Conservation (phyloP, 64 coral and sea anemone genomes). For the Porites australiensis region DNA sequence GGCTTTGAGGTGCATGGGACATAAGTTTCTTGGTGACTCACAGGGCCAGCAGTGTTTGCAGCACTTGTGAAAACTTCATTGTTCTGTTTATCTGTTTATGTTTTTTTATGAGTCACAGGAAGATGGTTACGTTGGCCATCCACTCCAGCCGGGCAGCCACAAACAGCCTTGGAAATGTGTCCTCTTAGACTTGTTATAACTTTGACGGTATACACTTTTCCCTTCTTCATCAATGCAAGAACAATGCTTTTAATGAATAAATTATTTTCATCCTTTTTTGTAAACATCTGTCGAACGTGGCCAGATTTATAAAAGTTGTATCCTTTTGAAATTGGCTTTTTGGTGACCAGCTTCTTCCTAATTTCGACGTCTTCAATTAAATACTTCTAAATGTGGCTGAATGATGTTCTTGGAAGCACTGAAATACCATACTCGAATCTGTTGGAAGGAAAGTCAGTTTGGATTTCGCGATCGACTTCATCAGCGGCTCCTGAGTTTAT, state of each 20-base stretch:
- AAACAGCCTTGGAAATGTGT: slow-evolving; percentile 45
- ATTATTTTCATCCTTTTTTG: slow-evolving; percentile 36
- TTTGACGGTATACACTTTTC: slow-evolving; percentile 45
- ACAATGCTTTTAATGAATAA: slow-evolving; percentile 24
- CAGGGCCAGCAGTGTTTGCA: background rate
- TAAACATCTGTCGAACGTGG: slow-evolving; percentile 10
- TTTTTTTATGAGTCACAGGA: slow-evolving; percentile 47
- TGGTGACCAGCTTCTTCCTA: slow-evolving; percentile 50
- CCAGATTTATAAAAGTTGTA: slow-evolving; percentile 67
- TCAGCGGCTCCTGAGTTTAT: slow-evolving; percentile 32
- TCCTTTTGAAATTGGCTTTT: slow-evolving; percentile 75
- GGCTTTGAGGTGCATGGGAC: slow-evolving; percentile 59
- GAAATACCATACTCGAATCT: slow-evolving; percentile 48
- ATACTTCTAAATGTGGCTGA: slow-evolving; percentile 61
- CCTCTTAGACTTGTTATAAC: slow-evolving; percentile 17
- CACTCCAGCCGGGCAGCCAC: slow-evolving; percentile 59
- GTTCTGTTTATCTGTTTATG: slow-evolving; percentile 32
- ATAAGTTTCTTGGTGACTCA: slow-evolving; percentile 10
- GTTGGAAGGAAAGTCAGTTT: slow-evolving; percentile 46
- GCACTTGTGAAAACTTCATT: background rate
- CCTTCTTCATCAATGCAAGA: slow-evolving; percentile 49
- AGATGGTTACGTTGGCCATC: slow-evolving; percentile 74
- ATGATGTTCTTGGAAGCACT: slow-evolving; percentile 52
- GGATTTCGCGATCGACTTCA: slow-evolving; percentile 28
- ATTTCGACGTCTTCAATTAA: slow-evolving; percentile 74